Percentiles rank a stretch among this genome's conserved stretches.
These are phyloP conservation scores for Ostrea edulis DNA, from an alignment of 1,140 invertebrate genomes.

Conservation along the genomic window DNA sequence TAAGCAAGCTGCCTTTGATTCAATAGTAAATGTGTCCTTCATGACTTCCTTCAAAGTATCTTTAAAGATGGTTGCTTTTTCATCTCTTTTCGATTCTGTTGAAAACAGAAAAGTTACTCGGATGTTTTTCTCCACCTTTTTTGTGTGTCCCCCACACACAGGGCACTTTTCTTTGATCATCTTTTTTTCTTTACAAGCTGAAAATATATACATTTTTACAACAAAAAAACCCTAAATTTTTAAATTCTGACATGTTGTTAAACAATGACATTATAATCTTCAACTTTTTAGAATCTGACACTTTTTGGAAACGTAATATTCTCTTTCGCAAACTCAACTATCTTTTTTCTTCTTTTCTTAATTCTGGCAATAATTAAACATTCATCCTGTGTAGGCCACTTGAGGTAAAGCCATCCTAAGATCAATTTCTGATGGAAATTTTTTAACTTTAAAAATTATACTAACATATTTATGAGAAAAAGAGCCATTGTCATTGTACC, in stretches of 20 bases:
- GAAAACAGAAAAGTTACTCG: slow-evolving; percentile 5
- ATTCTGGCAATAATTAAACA: background rate
- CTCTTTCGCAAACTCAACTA: background rate
- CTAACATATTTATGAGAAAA: background rate
- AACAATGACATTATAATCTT: background rate
- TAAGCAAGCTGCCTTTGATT: too few species aligned
- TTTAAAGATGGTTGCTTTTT: too few species aligned
- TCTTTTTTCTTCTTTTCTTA: background rate
- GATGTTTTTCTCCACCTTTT: background rate
- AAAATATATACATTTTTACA: background rate
- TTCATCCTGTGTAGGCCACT: too few species aligned
- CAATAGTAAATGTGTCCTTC: too few species aligned
- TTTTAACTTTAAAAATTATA: background rate
- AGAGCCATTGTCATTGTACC: background rate
- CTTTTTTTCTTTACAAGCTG: slow-evolving; percentile 9
- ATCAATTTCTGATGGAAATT: too few species aligned
- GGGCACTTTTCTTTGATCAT: background rate
- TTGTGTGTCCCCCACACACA: background rate
- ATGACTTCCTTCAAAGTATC: too few species aligned
- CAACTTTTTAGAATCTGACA: background rate
- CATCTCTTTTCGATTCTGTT: background rate
- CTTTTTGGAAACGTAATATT: background rate
- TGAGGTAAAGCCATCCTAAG: too few species aligned
- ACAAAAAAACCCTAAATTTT: background rate
- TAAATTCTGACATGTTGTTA: background rate